These are phyloP conservation scores for Drosophila ezoana DNA, from an alignment of 2,888 invertebrate genomes.

Conservation along the genomic window DNA sequence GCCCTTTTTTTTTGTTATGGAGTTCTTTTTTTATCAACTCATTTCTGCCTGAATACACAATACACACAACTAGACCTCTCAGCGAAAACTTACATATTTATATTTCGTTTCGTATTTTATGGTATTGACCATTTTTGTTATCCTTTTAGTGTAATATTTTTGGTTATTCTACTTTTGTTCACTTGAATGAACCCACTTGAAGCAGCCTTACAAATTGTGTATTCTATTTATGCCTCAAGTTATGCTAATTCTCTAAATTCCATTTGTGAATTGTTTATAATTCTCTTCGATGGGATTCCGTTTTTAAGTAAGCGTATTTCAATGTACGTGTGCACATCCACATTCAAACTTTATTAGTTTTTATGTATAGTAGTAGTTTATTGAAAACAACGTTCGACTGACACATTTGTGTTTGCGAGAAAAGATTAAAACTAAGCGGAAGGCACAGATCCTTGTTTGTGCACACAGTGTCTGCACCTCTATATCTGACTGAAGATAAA, in stretches of 20 bases:
- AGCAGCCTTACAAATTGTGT: slow-evolving; percentile 19
- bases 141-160: slow-evolving; percentile 30
- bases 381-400: too few relatives aligned
- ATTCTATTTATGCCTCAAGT: slow-evolving; percentile 37
- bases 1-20: slow-evolving; percentile 10
- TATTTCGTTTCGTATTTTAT: slow-evolving; percentile 7
- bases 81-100: slow-evolving; percentile 40
- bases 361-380: too few relatives aligned
- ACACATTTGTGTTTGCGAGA: too few relatives aligned
- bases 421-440: too few relatives aligned
- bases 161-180: slow-evolving; percentile 25
- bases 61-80: slow-evolving; percentile 30
- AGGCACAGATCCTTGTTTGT: too few relatives aligned
- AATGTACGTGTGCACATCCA: not conserved
- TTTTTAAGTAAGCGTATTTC: not conserved
- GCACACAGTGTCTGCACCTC: too few relatives aligned
- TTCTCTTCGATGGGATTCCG: not conserved
- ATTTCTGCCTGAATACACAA: slow-evolving; percentile 67
- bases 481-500: too few relatives aligned
- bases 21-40: slow-evolving; percentile 55
- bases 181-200: slow-evolving; percentile 29
- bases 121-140: slow-evolving; percentile 24
- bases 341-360: too few relatives aligned
- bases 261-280: slow-evolving; percentile 20
- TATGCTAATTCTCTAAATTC: slow-evolving; percentile 62